phyloP scores from a whole-genome alignment of 2,797 vertebrate genomes.

The Tapirus indicus region DNA sequence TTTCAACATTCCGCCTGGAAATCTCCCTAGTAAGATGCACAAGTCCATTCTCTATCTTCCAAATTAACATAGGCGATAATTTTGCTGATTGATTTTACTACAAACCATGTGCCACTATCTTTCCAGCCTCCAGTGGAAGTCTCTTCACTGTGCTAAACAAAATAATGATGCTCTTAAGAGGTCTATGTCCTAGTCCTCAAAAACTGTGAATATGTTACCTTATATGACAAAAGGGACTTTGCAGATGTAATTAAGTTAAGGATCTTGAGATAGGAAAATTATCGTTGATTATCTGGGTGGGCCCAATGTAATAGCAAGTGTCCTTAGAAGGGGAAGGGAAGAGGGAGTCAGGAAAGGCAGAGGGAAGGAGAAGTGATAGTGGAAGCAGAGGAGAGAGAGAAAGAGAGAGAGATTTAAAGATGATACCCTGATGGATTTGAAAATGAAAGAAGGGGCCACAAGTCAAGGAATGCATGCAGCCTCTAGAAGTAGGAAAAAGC shows the following conservation, averaged over 20 bases:
- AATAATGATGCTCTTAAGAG: background rate
- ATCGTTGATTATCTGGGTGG: background rate
- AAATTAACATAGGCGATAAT: background rate
- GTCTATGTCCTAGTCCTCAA: background rate
- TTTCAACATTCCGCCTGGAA: background rate
- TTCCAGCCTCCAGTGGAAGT: background rate
- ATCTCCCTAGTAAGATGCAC: background rate
- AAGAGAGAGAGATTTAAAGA: background rate
- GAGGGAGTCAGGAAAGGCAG: background rate
- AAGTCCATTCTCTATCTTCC: background rate
- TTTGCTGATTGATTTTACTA: background rate
- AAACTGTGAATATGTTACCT: background rate
- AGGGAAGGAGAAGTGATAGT: background rate
- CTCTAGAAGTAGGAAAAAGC: background rate
- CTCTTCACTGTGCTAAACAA: background rate
- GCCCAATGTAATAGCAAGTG: background rate
- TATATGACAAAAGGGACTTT: background rate
- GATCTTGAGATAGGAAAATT: background rate
- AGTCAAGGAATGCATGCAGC: background rate
- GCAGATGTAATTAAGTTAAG: background rate
- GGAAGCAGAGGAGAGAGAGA: rapidly evolving
- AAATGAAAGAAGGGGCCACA: background rate
- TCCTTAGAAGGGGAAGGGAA: background rate
- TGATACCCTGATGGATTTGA: background rate
- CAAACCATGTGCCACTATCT: background rate